Evolutionary conservation across 2,113 vertebrate species (phyloP), one percentile per base, ranked within the genome.

Genomic region (Festucalex cinctus): DNA sequence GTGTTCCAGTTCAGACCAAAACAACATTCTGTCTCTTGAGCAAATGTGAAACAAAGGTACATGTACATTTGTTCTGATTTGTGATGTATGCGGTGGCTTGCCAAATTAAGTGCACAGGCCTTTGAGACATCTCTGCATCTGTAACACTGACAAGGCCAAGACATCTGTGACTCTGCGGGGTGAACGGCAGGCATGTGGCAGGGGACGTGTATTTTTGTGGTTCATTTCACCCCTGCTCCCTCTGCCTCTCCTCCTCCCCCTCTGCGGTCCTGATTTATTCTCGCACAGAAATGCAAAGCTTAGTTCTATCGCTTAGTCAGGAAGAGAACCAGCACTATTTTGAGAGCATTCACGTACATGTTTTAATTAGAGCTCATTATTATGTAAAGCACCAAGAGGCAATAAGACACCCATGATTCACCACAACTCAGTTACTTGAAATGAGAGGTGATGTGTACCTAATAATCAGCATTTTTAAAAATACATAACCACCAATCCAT

Each of bases 311-410:
- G 82, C 78, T 76, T 86, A 74, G 70, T 65, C 66, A 24, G 62
- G 70, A 74, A 78, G n/a, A n/a, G 66, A 73, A 78, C 71, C 67
- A 74, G 78, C 73, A 83, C 75, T 76, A 68, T 65, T 77, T 70
- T 83, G 69, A 69, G 70, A 80, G 70, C 65, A 78, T 76, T 68
- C 17, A 9, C 46, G 46, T 44, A 64, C 57, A 59, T 69, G 51
- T 80, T 85, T 79, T 81, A 80, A 86, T 83, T 86, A 85, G 88
- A 85, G 80, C 88, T 74, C 41, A 46, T 36, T 36, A 63, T 88
- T 88, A 87, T 83, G 76, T 86, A 88, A 89, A 82, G 71, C 36
- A 57, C 68, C 61, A 71, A 62, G 69, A 81, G 70, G 78, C 53
- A n/a, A 4, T 32, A 32, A 75, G 66, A 74, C 71, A 65, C 73